phyloP scores from a whole-genome alignment of 2,888 invertebrate species.

The Drosophila greeni region DNA sequence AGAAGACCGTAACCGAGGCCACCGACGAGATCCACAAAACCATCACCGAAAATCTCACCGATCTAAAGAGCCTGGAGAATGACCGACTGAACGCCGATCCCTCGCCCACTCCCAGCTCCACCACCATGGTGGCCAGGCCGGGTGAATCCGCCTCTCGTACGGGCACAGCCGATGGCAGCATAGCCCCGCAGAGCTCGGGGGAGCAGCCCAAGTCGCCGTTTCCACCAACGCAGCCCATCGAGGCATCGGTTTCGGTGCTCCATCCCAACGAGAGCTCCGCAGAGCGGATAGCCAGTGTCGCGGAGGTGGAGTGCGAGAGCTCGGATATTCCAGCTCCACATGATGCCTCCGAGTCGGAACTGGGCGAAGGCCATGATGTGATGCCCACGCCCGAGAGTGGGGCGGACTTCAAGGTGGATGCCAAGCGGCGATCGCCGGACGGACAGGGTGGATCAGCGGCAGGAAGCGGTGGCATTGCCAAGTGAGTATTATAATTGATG shows the following conservation, averaged over 20 bases:
- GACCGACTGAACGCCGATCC: slow-evolving; percentile 65
- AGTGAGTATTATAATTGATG: slow-evolving; percentile 11
- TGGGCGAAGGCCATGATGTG: slow-evolving; percentile 36
- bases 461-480: slow-evolving; percentile 62
- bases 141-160: slow-evolving; percentile 61
- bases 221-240: slow-evolving; percentile 76
- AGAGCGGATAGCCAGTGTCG: slow-evolving; percentile 80
- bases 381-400: slow-evolving; percentile 40
- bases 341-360: slow-evolving; percentile 22
- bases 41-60: slow-evolving; percentile 76
- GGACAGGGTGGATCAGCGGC: slow-evolving; percentile 75
- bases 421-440: slow-evolving; percentile 73
- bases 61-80: slow-evolving; percentile 75
- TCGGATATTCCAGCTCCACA: slow-evolving; percentile 79
- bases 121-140: slow-evolving; percentile 63
- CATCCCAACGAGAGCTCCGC: slow-evolving; percentile 60
- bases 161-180: slow-evolving; percentile 68
- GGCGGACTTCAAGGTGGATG: slow-evolving; percentile 66
- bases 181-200: slow-evolving; percentile 43
- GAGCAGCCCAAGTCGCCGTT: slow-evolving; percentile 70
- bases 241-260: slow-evolving; percentile 77
- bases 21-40: slow-evolving; percentile 78
- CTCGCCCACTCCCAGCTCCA: slow-evolving; percentile 70
- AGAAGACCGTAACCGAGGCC: slow-evolving; percentile 76
- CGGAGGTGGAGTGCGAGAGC: slow-evolving; percentile 82